Conservation (phyloP, 2,113 vertebrate genomes). For the Turnix velox region DNA sequence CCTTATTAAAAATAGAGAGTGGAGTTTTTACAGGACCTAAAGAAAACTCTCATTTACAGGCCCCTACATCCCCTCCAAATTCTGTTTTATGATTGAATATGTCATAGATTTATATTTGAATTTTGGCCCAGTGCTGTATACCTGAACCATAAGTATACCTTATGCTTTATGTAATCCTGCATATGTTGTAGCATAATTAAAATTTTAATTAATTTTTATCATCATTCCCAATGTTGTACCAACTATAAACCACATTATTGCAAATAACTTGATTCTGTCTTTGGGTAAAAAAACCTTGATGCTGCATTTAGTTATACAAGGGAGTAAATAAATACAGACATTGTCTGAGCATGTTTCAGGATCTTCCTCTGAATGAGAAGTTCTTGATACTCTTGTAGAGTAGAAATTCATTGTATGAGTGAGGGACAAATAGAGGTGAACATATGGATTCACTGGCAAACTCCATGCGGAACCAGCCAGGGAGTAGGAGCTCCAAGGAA, state of each 20-base stretch:
- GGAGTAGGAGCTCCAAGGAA: rapidly evolving
- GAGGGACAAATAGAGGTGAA: background rate
- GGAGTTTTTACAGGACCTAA: background rate
- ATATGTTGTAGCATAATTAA: background rate
- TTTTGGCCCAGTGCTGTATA: background rate
- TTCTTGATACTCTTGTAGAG: background rate
- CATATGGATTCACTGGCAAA: background rate
- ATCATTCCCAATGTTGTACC: background rate
- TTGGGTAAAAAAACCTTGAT: background rate
- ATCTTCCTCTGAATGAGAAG: background rate
- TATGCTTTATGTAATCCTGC: background rate
- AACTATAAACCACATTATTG: background rate
- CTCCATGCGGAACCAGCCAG: background rate
- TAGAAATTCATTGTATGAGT: background rate
- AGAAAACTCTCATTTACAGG: background rate
- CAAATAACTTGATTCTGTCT: background rate
- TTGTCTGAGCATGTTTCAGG: background rate
- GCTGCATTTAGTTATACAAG: background rate
- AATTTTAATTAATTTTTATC: background rate
- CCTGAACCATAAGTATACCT: background rate
- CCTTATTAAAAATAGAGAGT: background rate
- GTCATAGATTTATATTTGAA: background rate
- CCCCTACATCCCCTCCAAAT: rapidly evolving
- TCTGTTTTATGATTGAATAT: background rate
- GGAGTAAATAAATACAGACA: background rate